Evolutionary conservation across 2,113 vertebrate genomes (phyloP), one percentile per base, ranked within the genome.

Genomic region (Ivindomyrus marchei): DNA sequence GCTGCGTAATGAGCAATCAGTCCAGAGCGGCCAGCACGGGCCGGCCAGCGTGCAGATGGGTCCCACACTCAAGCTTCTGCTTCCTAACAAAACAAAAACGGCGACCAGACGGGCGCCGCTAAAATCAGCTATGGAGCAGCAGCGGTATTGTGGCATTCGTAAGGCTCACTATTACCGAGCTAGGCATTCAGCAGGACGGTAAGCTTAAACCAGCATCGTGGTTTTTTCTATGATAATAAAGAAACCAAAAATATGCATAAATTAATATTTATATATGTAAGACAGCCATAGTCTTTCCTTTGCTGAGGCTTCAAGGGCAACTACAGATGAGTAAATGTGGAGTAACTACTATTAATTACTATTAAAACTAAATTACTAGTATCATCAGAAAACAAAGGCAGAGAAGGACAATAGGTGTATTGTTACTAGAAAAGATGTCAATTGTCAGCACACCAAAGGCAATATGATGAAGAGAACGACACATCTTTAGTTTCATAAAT

Each of bases 11-110:
- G 58, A 87, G 84, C 83, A 27, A 46, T 46, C 53, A 49, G 56
- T 62, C 56, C 19, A 3, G 50, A 47, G 88, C 45, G 53, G 9
- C 89, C 56, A 17, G 56, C 17, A 5, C 4, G 4, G 9, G 36
- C 39, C 11, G 83, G 21, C 42, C 21, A 17, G 83, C 6, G 9
- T 42, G 46, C 89, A 90, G 89, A 90, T 90, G 89, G 84, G 53
- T 53, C 21, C 50, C 36, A 47, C 80, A 62, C 53, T 45, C 84
- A 90, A 17, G 56, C 80, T 27, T 53, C n/a, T 70, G 52, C 89
- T 8, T 83, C 17, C 15, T 5, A 36, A 83, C 6, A 45, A 83
- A 83, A 83, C 31, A 4, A 83, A 39, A 83, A 83, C 4, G 36
- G 80, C 42, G 9, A 39, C 42, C 39, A 4, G 39, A 45, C 2